These are phyloP conservation scores for Gymnogyps californianus DNA, from an alignment of 2,113 vertebrate genomes.

Conservation along the genomic window DNA sequence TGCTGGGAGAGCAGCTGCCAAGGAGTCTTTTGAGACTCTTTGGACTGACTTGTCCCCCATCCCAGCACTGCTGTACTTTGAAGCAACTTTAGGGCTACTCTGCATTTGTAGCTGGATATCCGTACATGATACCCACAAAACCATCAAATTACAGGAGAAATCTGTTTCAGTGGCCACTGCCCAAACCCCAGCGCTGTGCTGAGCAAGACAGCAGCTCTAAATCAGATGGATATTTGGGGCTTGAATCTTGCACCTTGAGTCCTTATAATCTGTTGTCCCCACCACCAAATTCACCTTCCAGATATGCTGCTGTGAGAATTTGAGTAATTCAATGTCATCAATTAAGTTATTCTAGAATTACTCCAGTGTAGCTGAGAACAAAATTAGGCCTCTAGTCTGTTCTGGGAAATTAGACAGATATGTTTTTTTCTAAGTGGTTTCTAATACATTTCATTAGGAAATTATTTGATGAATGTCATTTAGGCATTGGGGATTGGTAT, in stretches of 20 bases:
- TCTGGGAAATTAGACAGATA: constrained; percentile 54
- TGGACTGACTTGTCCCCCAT: background rate
- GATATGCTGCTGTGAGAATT: constrained; percentile 4
- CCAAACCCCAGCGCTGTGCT: background rate
- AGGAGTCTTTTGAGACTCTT: background rate
- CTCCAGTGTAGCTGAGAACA: constrained; percentile 35
- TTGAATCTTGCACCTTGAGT: background rate
- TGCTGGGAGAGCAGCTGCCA: background rate
- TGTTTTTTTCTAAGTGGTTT: constrained; percentile 34
- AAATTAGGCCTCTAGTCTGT: constrained; percentile 49
- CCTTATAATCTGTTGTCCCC: background rate
- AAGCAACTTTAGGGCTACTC: background rate
- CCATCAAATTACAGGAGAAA: background rate
- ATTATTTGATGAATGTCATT: constrained; percentile 47
- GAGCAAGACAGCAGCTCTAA: background rate
- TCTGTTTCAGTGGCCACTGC: background rate
- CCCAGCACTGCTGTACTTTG: background rate
- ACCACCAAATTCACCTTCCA: constrained; percentile 4
- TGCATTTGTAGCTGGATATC: background rate
- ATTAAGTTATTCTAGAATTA: constrained; percentile 58
- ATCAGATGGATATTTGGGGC: background rate
- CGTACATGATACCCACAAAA: rapidly evolving
- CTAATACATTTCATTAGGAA: constrained; percentile 47
- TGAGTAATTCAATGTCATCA: constrained; percentile 29
- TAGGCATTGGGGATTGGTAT: background rate